Conservation (phyloP, 2,797 vertebrate genomes). For the Molossus alvarezi region DNA sequence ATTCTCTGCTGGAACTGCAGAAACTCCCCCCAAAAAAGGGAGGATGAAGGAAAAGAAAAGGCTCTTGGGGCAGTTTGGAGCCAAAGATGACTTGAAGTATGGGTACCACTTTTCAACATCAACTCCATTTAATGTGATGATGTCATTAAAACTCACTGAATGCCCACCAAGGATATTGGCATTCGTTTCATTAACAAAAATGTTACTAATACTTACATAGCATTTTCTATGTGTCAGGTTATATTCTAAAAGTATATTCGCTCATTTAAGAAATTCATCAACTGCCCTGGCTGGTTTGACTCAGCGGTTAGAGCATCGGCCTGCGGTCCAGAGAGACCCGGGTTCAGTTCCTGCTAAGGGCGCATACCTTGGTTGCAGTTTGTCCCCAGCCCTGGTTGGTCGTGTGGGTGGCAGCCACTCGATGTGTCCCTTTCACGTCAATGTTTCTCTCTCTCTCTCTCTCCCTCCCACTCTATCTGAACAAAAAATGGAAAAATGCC, state of each 20-base stretch:
- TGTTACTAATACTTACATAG: background rate
- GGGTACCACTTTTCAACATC: background rate
- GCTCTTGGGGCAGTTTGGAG: background rate
- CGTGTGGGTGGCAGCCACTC: no score
- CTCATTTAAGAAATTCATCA: slow-evolving; percentile 1
- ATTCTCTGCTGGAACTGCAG: background rate
- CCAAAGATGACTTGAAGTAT: background rate
- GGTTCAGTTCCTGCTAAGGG: no score
- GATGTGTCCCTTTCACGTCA: no score
- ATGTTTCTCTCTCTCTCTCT: no score
- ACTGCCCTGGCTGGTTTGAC: background rate
- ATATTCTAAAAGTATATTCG: slow-evolving; percentile 5
- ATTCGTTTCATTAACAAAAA: slow-evolving; percentile 51
- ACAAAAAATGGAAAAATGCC: no score
- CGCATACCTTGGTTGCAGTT: no score
- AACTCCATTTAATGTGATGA: slow-evolving; percentile 22
- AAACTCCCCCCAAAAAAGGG: background rate
- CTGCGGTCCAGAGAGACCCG: no score
- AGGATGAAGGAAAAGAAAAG: background rate
- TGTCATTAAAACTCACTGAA: background rate
- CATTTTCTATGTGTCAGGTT: slow-evolving; percentile 42
- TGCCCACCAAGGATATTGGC: background rate
- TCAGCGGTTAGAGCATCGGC: background rate
- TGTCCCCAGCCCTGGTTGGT: no score
- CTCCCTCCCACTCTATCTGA: no score